phyloP scores from a whole-genome alignment of 2,888 invertebrate genomes.

The Neoascia interrupta region DNA sequence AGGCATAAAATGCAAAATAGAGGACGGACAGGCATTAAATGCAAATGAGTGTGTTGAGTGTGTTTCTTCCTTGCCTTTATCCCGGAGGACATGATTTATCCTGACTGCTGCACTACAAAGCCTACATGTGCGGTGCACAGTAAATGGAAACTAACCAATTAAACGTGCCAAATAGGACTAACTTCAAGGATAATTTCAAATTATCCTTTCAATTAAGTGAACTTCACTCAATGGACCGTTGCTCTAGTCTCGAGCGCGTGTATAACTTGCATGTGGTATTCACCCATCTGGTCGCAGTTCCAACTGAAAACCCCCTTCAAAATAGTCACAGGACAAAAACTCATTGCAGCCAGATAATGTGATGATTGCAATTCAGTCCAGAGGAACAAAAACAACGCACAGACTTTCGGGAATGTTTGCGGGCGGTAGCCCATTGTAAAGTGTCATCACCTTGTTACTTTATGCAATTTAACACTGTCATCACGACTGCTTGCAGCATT shows the following conservation, averaged over 20 bases:
- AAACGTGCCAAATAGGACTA: slow-evolving; percentile 7
- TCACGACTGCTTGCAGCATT: neutral
- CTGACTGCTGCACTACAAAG: too few species aligned
- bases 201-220: slow-evolving; percentile 22
- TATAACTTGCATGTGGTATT: neutral
- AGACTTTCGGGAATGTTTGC: too few species aligned
- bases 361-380: too few species aligned
- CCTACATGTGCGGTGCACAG: neutral
- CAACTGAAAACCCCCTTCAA: too few species aligned
- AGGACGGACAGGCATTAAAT: slow-evolving; percentile 23
- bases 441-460: slow-evolving; percentile 24
- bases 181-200: slow-evolving; percentile 17
- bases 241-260: neutral
- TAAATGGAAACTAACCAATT: slow-evolving; percentile 1
- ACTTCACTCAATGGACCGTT: slow-evolving; percentile 15
- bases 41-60: slow-evolving; percentile 40
- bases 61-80: too few species aligned
- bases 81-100: too few species aligned
- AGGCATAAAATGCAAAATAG: too few species aligned
- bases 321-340: too few species aligned
- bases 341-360: too few species aligned
- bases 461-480: neutral
- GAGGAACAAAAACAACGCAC: too few species aligned
- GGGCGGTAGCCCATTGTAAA: too few species aligned
- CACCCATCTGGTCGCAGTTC: too few species aligned